Evolutionary conservation across 2,797 vertebrate species (phyloP).

Genomic region (Pangasius sanitwongsei): DNA sequence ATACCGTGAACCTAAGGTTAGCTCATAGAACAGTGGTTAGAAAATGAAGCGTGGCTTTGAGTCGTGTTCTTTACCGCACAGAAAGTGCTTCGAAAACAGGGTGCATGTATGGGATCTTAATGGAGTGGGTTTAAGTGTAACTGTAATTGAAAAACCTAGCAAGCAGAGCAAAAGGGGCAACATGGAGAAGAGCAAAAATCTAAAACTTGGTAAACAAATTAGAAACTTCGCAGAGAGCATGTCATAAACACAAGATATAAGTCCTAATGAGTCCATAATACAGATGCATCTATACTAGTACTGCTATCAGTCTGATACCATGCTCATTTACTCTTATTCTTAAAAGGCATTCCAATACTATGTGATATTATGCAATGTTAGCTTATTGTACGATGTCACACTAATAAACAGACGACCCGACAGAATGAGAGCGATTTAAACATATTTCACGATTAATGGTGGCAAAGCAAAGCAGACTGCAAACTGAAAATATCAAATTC

Average conservation of each 20-base stretch:
- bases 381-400: background rate
- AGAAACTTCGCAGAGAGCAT: background rate
- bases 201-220: background rate
- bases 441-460: background rate
- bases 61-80: background rate
- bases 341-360: background rate
- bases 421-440: background rate
- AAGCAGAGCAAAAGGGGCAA: background rate
- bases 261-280: background rate
- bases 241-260: background rate
- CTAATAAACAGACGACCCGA: background rate
- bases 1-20: background rate
- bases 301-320: background rate
- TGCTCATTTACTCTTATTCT: background rate
- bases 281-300: background rate
- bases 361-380: background rate
- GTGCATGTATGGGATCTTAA: background rate
- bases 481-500: too few species aligned
- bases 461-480: background rate
- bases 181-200: background rate
- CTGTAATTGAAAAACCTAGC: background rate
- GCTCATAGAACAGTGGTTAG: constrained; percentile 15
- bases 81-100: constrained; percentile 17
- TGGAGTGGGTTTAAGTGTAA: background rate
- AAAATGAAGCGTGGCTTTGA: background rate